A percentile compares a stretch with the other conserved stretches of the same genome.
phyloP scores from a whole-genome alignment of 2,797 vertebrate species.

The Myotis findleyi region DNA sequence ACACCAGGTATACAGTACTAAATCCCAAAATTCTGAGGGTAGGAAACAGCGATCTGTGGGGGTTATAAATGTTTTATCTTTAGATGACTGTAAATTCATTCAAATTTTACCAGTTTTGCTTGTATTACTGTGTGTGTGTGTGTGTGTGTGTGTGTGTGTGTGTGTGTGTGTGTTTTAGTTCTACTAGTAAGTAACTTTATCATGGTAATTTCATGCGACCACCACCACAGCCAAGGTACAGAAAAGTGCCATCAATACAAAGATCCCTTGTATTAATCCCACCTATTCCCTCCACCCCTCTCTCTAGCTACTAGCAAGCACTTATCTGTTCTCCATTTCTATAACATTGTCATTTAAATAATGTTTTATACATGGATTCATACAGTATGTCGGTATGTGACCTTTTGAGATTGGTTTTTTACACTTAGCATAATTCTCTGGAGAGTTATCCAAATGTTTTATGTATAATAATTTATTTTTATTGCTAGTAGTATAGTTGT shows the following conservation, averaged over 20 bases:
- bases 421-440: not conserved
- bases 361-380: not conserved
- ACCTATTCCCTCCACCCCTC: not conserved
- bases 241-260: not conserved
- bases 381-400: not conserved
- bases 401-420: not conserved
- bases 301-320: not conserved
- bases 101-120: not conserved
- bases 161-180: not conserved
- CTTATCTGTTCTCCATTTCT: not conserved
- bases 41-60: not conserved
- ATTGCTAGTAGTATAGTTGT: not conserved
- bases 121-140: not conserved
- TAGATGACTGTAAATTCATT: not conserved
- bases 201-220: not conserved
- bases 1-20: not conserved
- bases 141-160: not conserved
- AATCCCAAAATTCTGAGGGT: not conserved
- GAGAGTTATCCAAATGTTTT: not conserved
- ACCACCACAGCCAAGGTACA: not conserved
- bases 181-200: not conserved
- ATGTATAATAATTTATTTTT: not conserved
- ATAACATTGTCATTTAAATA: not conserved
- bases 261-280: not conserved
- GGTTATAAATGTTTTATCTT: not conserved